These are phyloP conservation scores for Liasis olivaceus DNA, from an alignment of 2,797 vertebrate species.

Conservation along the genomic window DNA sequence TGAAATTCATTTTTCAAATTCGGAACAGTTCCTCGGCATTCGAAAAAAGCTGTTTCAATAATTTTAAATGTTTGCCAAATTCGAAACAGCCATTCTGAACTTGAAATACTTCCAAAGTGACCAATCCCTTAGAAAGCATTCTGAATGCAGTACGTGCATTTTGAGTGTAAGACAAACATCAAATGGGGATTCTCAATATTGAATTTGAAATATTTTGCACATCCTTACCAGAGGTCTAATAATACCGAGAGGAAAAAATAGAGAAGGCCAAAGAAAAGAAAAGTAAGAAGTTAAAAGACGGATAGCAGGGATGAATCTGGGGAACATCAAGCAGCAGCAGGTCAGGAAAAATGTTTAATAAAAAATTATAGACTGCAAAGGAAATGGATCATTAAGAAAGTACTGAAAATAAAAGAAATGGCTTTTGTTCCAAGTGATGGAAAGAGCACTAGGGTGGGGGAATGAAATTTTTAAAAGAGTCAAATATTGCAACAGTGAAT, in stretches of 20 bases:
- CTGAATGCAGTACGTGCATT: background rate
- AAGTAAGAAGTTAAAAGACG: background rate
- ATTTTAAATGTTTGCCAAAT: background rate
- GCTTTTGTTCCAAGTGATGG: background rate
- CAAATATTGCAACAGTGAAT: background rate
- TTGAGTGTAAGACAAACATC: background rate
- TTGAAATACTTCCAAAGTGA: background rate
- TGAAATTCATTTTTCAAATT: background rate
- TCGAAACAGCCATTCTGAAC: background rate
- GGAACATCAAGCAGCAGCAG: background rate
- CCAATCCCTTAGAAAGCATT: background rate
- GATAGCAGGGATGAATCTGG: background rate
- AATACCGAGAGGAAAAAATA: background rate
- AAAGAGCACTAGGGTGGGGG: background rate
- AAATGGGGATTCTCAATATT: background rate
- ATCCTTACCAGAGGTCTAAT: background rate
- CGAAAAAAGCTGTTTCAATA: background rate
- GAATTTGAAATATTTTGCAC: background rate
- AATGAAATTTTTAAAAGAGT: background rate
- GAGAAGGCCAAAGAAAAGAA: background rate
- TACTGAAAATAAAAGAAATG: background rate
- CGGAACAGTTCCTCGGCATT: background rate
- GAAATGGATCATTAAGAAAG: background rate
- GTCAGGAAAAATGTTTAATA: background rate
- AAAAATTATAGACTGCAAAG: background rate